phyloP scores from a whole-genome alignment of 2,888 invertebrate species.

The Anagyrus pseudococci region DNA sequence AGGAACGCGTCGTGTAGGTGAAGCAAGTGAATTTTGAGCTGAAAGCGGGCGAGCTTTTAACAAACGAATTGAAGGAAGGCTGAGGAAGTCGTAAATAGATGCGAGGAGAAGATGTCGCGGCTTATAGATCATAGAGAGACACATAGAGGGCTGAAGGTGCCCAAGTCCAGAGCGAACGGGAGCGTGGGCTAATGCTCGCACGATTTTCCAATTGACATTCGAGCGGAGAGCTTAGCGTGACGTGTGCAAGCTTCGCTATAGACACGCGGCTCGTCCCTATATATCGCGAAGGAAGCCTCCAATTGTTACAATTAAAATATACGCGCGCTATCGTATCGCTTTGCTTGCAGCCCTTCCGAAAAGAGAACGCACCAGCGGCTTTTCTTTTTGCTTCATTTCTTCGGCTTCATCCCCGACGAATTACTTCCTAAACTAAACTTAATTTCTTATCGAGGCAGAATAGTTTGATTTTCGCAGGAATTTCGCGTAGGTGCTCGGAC shows the following conservation, averaged over 20 bases:
- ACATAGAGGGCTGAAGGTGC: neutral
- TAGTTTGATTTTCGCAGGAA: too few relatives aligned
- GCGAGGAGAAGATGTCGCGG: neutral
- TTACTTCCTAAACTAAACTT: too few relatives aligned
- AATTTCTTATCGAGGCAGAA: too few relatives aligned
- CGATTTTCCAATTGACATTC: slow-evolving; percentile 58
- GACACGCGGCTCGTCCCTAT: slow-evolving; percentile 16
- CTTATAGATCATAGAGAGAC: too few relatives aligned
- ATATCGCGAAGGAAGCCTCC: slow-evolving; percentile 35
- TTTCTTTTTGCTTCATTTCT: neutral
- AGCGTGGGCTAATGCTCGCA: slow-evolving; percentile 45
- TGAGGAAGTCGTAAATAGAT: neutral
- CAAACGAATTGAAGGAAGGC: too few relatives aligned
- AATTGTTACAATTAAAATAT: slow-evolving; percentile 34
- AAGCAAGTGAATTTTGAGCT: too few relatives aligned
- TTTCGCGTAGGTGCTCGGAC: neutral
- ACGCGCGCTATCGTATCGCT: neutral
- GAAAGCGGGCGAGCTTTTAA: too few relatives aligned
- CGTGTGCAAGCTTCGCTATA: slow-evolving; percentile 32
- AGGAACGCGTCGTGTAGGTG: too few relatives aligned
- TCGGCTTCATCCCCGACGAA: neutral
- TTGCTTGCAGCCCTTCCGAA: neutral
- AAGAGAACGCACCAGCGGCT: neutral
- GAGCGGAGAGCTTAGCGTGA: slow-evolving; percentile 22
- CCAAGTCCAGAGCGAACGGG: slow-evolving; percentile 22